Percentiles rank a stretch among this genome's conserved stretches.
Evolutionary conservation across 2,888 invertebrate genomes (phyloP).

Genomic region (Pachymerium ferrugineum): DNA sequence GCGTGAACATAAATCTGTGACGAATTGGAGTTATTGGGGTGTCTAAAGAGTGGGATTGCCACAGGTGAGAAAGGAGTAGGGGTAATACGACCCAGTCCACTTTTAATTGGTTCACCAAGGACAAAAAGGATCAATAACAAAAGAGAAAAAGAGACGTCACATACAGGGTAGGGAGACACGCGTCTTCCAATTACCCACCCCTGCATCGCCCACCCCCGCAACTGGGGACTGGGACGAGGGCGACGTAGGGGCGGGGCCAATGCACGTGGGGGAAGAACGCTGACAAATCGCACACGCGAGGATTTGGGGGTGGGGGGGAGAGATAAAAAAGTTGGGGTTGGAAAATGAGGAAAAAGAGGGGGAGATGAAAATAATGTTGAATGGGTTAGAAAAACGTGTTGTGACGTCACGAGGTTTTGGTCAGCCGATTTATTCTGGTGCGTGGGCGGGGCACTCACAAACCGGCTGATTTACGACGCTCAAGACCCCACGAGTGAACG

Average conservation of each 20-base stretch:
- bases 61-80: background rate
- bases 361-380: too few species aligned
- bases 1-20: too few species aligned
- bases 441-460: background rate
- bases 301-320: background rate
- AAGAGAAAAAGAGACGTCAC: conserved; percentile 7
- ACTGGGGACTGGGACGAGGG: background rate
- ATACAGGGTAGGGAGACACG: background rate
- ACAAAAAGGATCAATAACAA: conserved; percentile 3
- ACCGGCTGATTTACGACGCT: background rate
- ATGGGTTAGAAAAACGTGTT: background rate
- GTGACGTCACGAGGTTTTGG: background rate
- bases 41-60: too few species aligned
- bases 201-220: background rate
- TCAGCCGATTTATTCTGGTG: conserved; percentile 1
- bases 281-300: conserved; percentile 8
- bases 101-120: conserved; percentile 1
- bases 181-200: conserved; percentile 4
- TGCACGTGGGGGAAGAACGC: background rate
- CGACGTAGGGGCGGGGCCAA: background rate
- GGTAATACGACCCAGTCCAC: background rate
- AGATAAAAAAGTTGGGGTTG: too few species aligned
- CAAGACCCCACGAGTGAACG: conserved; percentile 4
- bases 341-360: too few species aligned
- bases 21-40: too few species aligned